phyloP scores from a whole-genome alignment of 64 coral and sea anemone species.

The Actinia tenebrosa region DNA sequence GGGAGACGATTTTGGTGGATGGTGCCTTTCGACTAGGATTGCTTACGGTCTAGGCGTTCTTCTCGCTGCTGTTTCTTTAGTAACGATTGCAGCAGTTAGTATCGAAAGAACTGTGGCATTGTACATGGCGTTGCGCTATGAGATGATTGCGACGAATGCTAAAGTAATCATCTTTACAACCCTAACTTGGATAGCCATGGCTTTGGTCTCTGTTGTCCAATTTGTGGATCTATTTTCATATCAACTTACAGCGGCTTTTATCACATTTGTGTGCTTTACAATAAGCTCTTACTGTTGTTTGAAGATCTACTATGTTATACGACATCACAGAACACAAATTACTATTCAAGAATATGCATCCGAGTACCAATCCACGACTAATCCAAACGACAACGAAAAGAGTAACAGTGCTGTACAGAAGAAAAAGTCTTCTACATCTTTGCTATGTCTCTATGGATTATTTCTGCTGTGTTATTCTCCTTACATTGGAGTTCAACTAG shows the following conservation, averaged over 20 bases:
- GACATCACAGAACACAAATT: slow-evolving; percentile 26
- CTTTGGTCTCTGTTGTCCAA: slow-evolving; percentile 1
- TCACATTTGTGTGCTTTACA: slow-evolving; percentile 13
- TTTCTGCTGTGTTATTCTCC: slow-evolving; percentile 16
- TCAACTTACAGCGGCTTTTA: neutral
- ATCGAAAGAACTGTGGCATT: slow-evolving; percentile 5
- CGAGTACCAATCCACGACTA: neutral
- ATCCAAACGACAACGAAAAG: neutral
- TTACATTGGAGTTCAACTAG: slow-evolving; percentile 18
- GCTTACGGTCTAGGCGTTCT: slow-evolving; percentile 20
- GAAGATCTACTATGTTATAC: slow-evolving; percentile 6
- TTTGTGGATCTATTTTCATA: neutral
- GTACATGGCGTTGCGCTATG: slow-evolving; percentile 12
- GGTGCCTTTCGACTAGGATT: slow-evolving; percentile 15
- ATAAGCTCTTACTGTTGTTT: neutral
- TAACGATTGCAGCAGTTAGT: slow-evolving; percentile 15
- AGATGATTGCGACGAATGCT: neutral
- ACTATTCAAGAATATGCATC: neutral
- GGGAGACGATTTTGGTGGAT: neutral
- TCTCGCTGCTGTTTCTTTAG: slow-evolving; percentile 3
- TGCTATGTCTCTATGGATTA: slow-evolving; percentile 8
- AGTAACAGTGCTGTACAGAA: neutral
- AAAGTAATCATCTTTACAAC: slow-evolving; percentile 1
- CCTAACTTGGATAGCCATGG: neutral
- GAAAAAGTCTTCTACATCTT: neutral